Conservation (phyloP, 2,113 vertebrate genomes). For the Romanogobio albipinnatus region DNA sequence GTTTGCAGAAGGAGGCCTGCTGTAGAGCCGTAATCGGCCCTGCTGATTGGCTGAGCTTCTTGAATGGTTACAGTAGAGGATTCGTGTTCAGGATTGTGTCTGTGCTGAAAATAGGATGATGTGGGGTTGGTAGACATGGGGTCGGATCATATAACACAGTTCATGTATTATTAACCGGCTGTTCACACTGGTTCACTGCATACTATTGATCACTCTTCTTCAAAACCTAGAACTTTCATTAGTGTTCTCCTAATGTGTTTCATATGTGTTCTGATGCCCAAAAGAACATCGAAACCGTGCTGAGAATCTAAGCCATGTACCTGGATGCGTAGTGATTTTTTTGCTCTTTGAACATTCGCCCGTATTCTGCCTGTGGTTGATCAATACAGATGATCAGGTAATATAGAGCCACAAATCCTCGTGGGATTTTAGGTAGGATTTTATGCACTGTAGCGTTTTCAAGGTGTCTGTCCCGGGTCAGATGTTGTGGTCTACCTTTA, state of each 20-base stretch:
- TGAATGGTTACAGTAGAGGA: constrained; percentile 35
- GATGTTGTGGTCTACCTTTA: constrained; percentile 36
- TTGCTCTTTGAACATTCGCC: background rate
- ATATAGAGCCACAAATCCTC: background rate
- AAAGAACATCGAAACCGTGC: background rate
- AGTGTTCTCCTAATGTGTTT: background rate
- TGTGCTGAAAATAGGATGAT: constrained; percentile 29
- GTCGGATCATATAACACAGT: constrained; percentile 26
- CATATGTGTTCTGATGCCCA: background rate
- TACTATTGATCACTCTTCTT: constrained; percentile 32
- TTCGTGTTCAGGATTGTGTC: constrained; percentile 29
- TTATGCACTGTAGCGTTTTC: background rate
- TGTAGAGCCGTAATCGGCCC: background rate
- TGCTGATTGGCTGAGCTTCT: constrained; percentile 33
- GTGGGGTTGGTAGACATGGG: background rate
- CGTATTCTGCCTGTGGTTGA: constrained; percentile 22
- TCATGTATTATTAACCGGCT: constrained; percentile 38
- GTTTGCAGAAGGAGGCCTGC: background rate
- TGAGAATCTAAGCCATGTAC: background rate
- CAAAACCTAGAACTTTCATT: background rate
- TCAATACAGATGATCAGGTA: constrained; percentile 32
- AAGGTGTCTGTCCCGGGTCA: constrained; percentile 22
- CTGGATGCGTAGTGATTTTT: background rate
- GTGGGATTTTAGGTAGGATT: constrained; percentile 16
- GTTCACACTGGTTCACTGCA: constrained; percentile 28